Conservation (phyloP, 2,888 invertebrate species). For the Hedychridium roseum region DNA sequence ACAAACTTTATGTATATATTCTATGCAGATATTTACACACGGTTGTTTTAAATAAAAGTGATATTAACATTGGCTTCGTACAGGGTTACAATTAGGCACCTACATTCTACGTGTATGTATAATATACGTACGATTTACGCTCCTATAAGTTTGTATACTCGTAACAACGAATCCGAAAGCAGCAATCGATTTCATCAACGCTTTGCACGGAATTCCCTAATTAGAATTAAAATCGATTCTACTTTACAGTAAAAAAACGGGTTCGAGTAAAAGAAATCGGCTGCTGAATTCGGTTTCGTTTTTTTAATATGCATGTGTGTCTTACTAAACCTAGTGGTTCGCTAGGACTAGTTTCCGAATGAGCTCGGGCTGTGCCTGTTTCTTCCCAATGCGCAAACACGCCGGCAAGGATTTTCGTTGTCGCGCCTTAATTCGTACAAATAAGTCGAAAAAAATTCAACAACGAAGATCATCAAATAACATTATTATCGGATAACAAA, state of each 20-base stretch:
- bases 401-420: neutral
- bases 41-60: conserved; percentile 52
- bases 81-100: too few species aligned
- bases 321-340: conserved; percentile 22
- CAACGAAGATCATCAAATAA: too few species aligned
- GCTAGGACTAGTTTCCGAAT: conserved; percentile 40
- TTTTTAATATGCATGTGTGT: neutral
- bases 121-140: too few species aligned
- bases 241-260: too few species aligned
- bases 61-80: too few species aligned
- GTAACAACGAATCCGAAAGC: too few species aligned
- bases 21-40: conserved; percentile 50
- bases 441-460: too few species aligned
- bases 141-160: too few species aligned
- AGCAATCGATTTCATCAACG: neutral
- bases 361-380: conserved; percentile 7
- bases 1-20: too few species aligned
- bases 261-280: neutral
- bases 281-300: neutral
- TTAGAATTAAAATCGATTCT: neutral
- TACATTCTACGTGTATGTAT: too few species aligned
- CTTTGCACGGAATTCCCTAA: neutral
- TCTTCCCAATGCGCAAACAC: neutral
- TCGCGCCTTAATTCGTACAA: too few species aligned
- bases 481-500: too few species aligned